Evolutionary conservation across 2,888 invertebrate species (phyloP).

Genomic region (Pachycephus smyrnensis): DNA sequence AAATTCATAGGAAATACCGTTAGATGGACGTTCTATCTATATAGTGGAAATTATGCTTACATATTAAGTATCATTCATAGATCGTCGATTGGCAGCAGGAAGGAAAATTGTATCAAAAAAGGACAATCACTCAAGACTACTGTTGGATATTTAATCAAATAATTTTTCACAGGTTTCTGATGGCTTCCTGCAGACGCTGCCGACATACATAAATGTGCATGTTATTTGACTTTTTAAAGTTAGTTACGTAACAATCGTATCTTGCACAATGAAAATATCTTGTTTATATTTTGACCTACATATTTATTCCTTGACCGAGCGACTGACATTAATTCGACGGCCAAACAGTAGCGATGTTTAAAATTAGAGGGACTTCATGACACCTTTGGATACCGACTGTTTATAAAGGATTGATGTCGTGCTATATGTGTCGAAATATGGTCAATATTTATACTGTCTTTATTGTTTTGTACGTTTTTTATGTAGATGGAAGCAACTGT

Average conservation of each 20-base stretch:
- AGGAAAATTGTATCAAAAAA: background rate
- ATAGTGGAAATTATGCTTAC: background rate
- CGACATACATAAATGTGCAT: background rate
- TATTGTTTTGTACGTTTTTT: constrained; percentile 42
- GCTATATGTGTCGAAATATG: background rate
- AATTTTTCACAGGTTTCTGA: background rate
- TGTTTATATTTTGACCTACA: constrained; percentile 6
- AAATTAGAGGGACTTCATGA: background rate
- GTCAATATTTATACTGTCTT: constrained; percentile 10
- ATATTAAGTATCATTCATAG: background rate
- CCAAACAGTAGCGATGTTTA: background rate
- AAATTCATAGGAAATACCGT: background rate
- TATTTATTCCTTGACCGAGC: constrained; percentile 1
- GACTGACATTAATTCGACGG: constrained; percentile 1
- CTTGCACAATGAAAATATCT: constrained; percentile 3
- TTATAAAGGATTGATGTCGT: background rate
- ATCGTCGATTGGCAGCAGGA: background rate
- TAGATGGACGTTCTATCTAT: background rate
- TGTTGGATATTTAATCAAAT: background rate
- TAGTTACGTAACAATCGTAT: constrained; percentile 1
- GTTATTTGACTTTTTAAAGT: background rate
- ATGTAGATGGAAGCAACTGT: constrained; percentile 66
- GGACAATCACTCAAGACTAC: background rate
- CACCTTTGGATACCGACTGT: background rate
- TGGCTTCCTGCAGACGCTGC: background rate